phyloP scores from a whole-genome alignment of 2,113 vertebrate genomes.

The Elgaria multicarinata region DNA sequence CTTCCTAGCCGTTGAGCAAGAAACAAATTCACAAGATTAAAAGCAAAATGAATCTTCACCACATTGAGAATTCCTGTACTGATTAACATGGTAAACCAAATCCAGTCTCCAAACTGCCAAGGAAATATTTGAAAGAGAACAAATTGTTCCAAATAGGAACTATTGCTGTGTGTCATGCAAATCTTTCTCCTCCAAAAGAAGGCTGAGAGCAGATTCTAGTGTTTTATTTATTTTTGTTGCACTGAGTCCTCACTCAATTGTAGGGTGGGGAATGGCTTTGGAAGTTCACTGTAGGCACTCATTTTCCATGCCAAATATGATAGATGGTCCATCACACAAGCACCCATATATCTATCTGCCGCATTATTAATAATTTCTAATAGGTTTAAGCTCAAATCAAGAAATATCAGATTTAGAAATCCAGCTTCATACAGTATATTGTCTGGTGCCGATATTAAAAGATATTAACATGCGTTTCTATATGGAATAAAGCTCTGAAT shows the following conservation, averaged over 20 bases:
- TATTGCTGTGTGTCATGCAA: slow-evolving; percentile 29
- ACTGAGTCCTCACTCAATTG: slow-evolving; percentile 44
- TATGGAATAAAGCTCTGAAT: slow-evolving; percentile 61
- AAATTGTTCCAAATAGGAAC: slow-evolving; percentile 41
- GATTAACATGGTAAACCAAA: neutral
- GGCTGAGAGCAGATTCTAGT: slow-evolving; percentile 41
- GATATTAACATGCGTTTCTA: slow-evolving; percentile 59
- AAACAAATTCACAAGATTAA: neutral
- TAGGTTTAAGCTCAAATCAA: slow-evolving; percentile 56
- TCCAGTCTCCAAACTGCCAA: slow-evolving; percentile 23
- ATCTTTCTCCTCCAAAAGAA: slow-evolving; percentile 57
- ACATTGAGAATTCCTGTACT: rapidly evolving
- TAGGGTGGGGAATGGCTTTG: neutral
- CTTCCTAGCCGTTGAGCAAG: neutral
- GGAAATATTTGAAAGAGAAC: slow-evolving; percentile 18
- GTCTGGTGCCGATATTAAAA: slow-evolving; percentile 68
- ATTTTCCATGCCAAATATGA: neutral
- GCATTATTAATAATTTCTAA: neutral
- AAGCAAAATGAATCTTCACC: neutral
- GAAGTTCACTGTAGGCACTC: neutral
- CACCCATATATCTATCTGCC: neutral
- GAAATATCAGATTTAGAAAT: slow-evolving; percentile 67
- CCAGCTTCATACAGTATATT: slow-evolving; percentile 70
- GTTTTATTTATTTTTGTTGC: slow-evolving; percentile 30
- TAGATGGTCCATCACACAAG: neutral